Conservation (phyloP, 2,888 invertebrate genomes). For the Syrphus vitripennis region DNA sequence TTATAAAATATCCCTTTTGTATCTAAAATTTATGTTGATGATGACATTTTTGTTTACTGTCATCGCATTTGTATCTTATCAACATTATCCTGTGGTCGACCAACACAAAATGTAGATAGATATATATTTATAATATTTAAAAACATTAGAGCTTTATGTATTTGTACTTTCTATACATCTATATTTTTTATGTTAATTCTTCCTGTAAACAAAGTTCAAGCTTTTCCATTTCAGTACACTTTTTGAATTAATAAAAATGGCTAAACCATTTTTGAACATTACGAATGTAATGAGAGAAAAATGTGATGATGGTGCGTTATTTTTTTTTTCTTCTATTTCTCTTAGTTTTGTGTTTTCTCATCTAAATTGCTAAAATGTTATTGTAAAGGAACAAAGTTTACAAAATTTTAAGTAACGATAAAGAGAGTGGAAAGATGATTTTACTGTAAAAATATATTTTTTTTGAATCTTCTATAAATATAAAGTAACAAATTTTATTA, state of each 20-base stretch:
- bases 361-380: slow-evolving; percentile 36
- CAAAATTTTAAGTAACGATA: slow-evolving; percentile 3
- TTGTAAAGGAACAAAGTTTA: neutral
- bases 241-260: slow-evolving; percentile 47
- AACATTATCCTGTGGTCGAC: slow-evolving; percentile 34
- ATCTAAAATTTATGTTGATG: slow-evolving; percentile 34
- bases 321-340: neutral
- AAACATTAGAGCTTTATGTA: neutral
- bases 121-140: neutral
- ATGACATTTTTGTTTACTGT: slow-evolving; percentile 42
- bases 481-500: slow-evolving; percentile 17
- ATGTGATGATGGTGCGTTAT: slow-evolving; percentile 31
- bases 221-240: slow-evolving; percentile 35
- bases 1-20: slow-evolving; percentile 31
- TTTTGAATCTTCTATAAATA: neutral
- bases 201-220: slow-evolving; percentile 36
- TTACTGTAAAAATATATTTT: neutral
- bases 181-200: slow-evolving; percentile 39
- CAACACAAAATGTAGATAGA: neutral
- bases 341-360: neutral
- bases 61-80: slow-evolving; percentile 43
- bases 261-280: slow-evolving; percentile 25
- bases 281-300: slow-evolving; percentile 35
- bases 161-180: neutral
- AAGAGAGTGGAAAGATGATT: neutral